Evolutionary conservation across 2,888 invertebrate species (phyloP).

Genomic region (Andrena bicolor): DNA sequence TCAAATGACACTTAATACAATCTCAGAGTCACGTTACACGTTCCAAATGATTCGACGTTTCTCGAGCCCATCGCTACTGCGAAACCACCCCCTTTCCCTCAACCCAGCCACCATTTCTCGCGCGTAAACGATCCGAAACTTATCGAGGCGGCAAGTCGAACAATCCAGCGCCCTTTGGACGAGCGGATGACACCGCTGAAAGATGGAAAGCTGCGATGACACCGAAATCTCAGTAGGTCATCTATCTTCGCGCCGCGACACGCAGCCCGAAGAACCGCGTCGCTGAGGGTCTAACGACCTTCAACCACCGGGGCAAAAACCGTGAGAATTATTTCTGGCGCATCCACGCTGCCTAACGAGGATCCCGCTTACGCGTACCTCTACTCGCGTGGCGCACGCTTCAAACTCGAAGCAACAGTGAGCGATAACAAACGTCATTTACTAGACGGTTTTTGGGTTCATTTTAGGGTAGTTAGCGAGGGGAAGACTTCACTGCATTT

Average conservation of each 20-base stretch:
- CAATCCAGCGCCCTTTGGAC: slow-evolving; percentile 2
- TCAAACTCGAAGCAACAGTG: slow-evolving; percentile 13
- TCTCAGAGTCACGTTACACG: no score
- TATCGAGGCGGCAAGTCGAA: slow-evolving; percentile 18
- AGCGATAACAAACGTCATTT: slow-evolving; percentile 2
- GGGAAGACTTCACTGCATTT: background rate
- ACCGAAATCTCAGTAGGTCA: slow-evolving; percentile 66
- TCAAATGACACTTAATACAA: no score
- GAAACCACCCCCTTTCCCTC: no score
- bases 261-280: slow-evolving; percentile 43
- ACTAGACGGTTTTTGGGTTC: slow-evolving; percentile 5
- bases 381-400: background rate
- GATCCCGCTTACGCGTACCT: slow-evolving; percentile 57
- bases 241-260: slow-evolving; percentile 58
- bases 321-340: slow-evolving; percentile 54
- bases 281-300: slow-evolving; percentile 58
- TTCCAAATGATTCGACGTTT: no score
- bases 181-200: slow-evolving; percentile 40
- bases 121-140: slow-evolving; percentile 20
- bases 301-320: slow-evolving; percentile 49
- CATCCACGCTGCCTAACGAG: slow-evolving; percentile 52
- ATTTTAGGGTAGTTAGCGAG: background rate
- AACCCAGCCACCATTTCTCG: background rate
- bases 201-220: slow-evolving; percentile 38
- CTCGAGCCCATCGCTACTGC: no score